Percentiles rank a stretch among this genome's conserved stretches.
phyloP scores from a whole-genome alignment of 1,140 invertebrate genomes.

The Phymastichus coffea region DNA sequence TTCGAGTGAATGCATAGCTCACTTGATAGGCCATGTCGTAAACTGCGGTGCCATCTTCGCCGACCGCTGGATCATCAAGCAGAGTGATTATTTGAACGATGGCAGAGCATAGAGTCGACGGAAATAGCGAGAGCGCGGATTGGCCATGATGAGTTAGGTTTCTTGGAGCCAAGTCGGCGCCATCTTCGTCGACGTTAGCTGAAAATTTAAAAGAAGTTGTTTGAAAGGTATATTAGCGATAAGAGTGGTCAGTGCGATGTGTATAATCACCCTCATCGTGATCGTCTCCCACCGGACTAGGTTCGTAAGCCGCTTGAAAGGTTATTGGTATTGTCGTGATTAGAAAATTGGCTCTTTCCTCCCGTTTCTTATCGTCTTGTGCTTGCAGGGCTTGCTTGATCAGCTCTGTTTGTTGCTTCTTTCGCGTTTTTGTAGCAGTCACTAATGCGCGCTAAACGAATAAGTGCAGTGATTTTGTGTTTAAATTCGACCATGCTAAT shows the following conservation, averaged over 20 bases:
- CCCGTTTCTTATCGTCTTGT: constrained; percentile 91
- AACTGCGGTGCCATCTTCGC: constrained; percentile 86
- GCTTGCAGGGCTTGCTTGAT: constrained; percentile 92
- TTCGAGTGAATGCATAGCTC: too few relatives aligned
- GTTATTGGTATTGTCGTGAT: constrained; percentile 97
- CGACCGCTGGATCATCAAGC: constrained; percentile 94
- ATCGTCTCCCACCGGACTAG: constrained; percentile 80
- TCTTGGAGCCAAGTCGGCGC: constrained; percentile 66
- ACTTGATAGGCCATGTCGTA: constrained; percentile 89
- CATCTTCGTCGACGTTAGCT: constrained; percentile 65
- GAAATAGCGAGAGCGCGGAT: constrained; percentile 91
- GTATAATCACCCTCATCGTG: constrained; percentile 73
- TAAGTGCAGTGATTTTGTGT: background rate
- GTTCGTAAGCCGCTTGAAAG: constrained; percentile 92
- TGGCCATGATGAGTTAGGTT: constrained; percentile 79
- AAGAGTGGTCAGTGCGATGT: background rate
- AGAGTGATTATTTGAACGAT: constrained; percentile 93
- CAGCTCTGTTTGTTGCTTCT: constrained; percentile 98
- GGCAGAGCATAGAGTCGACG: constrained; percentile 92
- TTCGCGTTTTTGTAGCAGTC: constrained; percentile 96
- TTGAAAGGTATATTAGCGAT: background rate
- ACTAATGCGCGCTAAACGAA: constrained; percentile 85
- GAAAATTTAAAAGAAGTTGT: background rate
- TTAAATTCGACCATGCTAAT: too few relatives aligned
- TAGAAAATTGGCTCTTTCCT: constrained; percentile 92